Conservation (phyloP, 2,113 vertebrate species). For the Nothobranchius kuhntae region DNA sequence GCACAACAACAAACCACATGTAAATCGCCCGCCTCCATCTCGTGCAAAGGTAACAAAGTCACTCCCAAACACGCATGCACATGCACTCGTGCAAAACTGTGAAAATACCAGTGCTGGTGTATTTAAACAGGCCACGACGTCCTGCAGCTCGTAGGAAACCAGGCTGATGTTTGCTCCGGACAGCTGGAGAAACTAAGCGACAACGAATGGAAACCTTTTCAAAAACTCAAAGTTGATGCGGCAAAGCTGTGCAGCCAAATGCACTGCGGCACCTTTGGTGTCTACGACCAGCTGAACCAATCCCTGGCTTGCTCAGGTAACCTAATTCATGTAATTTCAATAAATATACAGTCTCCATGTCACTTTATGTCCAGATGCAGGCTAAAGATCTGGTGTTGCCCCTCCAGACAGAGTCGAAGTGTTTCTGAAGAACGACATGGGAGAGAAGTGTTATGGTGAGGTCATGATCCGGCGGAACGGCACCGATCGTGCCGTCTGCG, state of each 20-base stretch:
- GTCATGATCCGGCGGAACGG: neutral
- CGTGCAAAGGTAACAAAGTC: conserved; percentile 55
- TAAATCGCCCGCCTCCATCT: neutral
- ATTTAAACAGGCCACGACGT: conserved; percentile 34
- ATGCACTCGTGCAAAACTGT: no score
- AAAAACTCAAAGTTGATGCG: accelerated
- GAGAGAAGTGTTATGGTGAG: conserved; percentile 25
- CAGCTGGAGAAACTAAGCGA: neutral
- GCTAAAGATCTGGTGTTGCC: neutral
- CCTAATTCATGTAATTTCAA: accelerated
- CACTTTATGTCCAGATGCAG: neutral
- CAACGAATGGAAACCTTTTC: accelerated
- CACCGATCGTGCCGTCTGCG: neutral
- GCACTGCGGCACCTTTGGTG: conserved; percentile 37
- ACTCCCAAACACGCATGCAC: neutral
- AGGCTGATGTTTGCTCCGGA: conserved; percentile 53
- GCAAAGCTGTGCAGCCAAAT: conserved; percentile 33
- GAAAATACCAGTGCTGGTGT: neutral
- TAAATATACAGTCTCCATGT: neutral
- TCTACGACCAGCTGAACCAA: accelerated
- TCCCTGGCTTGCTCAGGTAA: conserved; percentile 68
- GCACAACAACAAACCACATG: neutral
- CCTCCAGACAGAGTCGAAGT: conserved; percentile 51
- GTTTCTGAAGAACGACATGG: neutral
- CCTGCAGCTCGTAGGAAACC: conserved; percentile 16